These are phyloP conservation scores for Callosobruchus maculatus DNA, from an alignment of 2,888 invertebrate species.

Conservation along the genomic window DNA sequence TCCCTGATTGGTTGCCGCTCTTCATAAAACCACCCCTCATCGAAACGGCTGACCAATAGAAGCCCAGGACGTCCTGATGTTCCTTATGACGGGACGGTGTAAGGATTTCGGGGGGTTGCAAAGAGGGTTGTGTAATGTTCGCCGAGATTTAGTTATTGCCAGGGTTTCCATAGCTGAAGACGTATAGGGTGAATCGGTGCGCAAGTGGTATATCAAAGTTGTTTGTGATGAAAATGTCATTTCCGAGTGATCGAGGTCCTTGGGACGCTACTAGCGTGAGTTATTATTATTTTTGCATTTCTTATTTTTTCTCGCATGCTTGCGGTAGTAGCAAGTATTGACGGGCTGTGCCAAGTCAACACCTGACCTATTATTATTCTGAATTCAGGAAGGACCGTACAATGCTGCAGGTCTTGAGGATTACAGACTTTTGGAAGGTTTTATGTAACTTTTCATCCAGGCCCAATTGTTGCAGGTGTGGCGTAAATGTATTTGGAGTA, in stretches of 20 bases:
- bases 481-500: too few relatives aligned
- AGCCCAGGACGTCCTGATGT: background rate
- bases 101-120: background rate
- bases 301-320: too few relatives aligned
- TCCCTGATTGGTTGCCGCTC: constrained; percentile 11
- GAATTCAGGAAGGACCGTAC: too few relatives aligned
- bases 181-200: constrained; percentile 1
- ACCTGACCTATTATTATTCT: too few relatives aligned
- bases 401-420: too few relatives aligned
- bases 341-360: too few relatives aligned
- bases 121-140: background rate
- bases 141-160: background rate
- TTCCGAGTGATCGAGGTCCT: constrained; percentile 44
- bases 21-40: constrained; percentile 18
- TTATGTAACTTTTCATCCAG: too few relatives aligned
- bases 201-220: constrained; percentile 8
- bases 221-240: constrained; percentile 47
- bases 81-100: background rate
- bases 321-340: too few relatives aligned
- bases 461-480: too few relatives aligned
- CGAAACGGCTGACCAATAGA: constrained; percentile 10
- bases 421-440: too few relatives aligned
- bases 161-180: background rate
- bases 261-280: constrained; percentile 46
- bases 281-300: background rate